Conservation (phyloP, 2,113 vertebrate genomes). For the Camarhynchus parvulus region DNA sequence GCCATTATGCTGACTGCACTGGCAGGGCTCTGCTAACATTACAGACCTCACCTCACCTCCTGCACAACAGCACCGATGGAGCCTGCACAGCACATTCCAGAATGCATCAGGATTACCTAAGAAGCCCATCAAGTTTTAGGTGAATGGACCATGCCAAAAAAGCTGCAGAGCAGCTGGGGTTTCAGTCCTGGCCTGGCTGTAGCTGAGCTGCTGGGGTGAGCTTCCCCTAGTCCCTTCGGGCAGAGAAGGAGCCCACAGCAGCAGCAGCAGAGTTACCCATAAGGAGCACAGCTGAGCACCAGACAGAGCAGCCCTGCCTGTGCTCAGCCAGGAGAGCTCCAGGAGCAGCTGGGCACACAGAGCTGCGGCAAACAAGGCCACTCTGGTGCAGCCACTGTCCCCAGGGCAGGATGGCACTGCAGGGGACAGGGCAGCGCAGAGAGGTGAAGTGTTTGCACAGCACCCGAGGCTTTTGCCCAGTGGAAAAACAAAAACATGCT, state of each 20-base stretch:
- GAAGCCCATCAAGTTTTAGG: neutral
- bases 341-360: neutral
- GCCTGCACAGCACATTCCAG: neutral
- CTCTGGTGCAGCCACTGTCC: neutral
- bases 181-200: neutral
- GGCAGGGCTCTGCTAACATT: slow-evolving; percentile 9
- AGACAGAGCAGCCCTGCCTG: neutral
- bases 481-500: neutral
- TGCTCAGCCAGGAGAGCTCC: neutral
- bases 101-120: neutral
- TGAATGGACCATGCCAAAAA: neutral
- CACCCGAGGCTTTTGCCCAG: neutral
- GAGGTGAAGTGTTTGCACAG: neutral
- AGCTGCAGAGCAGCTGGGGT: neutral
- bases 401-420: accelerated
- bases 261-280: neutral
- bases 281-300: neutral
- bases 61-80: neutral
- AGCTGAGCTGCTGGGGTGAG: neutral
- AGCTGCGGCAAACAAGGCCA: neutral
- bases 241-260: neutral
- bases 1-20: neutral
- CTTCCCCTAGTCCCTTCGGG: neutral
- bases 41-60: neutral
- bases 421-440: neutral